Conservation (phyloP, 2,888 invertebrate genomes). For the Anagyrus pseudococci region DNA sequence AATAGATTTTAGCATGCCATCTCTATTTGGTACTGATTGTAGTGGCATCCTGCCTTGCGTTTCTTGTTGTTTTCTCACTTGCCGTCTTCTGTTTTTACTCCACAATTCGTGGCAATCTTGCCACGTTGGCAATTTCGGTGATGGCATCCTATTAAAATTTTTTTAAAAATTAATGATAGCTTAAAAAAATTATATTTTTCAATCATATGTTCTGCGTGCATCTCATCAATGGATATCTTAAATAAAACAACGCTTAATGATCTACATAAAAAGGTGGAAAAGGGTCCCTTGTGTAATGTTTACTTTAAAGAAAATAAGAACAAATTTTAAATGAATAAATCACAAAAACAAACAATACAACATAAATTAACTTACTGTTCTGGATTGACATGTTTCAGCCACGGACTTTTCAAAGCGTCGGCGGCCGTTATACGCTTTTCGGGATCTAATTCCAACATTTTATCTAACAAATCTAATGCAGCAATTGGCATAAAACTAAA, state of each 20-base stretch:
- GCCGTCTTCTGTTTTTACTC: conserved; percentile 93
- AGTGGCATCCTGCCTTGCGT: conserved; percentile 53
- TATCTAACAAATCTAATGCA: conserved; percentile 90
- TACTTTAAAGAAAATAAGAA: too few relatives aligned
- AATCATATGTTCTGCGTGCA: too few relatives aligned
- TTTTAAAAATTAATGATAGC: not conserved
- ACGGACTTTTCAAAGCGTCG: conserved; percentile 89
- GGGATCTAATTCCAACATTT: conserved; percentile 96
- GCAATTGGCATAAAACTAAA: conserved; percentile 90
- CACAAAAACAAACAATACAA: too few relatives aligned
- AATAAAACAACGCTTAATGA: too few relatives aligned
- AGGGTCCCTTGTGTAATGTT: too few relatives aligned
- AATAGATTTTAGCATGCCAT: conserved; percentile 56
- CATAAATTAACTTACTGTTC: conserved; percentile 75
- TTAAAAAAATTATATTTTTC: conserved; percentile 6
- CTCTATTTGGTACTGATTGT: conserved; percentile 55
- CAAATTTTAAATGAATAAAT: too few relatives aligned
- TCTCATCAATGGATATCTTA: too few relatives aligned
- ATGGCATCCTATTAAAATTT: conserved; percentile 72
- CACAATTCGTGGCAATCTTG: conserved; percentile 99
- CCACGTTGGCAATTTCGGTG: conserved; percentile 88
- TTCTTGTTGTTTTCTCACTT: conserved; percentile 80
- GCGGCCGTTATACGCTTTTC: conserved; percentile 92
- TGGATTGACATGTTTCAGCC: conserved; percentile 90
- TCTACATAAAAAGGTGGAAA: too few relatives aligned